A percentile compares a stretch with the other conserved stretches of the same genome.
phyloP scores from a whole-genome alignment of 1,140 invertebrate species.

The Diorhabda carinulata region DNA sequence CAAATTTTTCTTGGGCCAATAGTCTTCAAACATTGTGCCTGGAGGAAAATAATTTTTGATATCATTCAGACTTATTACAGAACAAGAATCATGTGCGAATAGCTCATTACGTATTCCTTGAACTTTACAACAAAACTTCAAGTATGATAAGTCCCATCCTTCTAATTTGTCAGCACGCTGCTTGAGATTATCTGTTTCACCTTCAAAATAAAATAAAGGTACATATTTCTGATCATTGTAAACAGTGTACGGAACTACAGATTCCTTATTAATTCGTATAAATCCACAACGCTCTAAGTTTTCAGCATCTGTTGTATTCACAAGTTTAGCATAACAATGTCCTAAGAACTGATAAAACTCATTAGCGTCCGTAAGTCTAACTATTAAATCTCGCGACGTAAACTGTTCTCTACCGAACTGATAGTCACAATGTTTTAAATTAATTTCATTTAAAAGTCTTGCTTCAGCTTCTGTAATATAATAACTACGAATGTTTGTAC shows the following conservation, averaged over 20 bases:
- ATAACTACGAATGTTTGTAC: conserved; percentile 87
- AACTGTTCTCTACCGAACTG: conserved; percentile 88
- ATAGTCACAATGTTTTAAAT: conserved; percentile 84
- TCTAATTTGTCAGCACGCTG: conserved; percentile 78
- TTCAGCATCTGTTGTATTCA: conserved; percentile 61
- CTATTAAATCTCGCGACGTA: conserved; percentile 84
- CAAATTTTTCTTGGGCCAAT: conserved; percentile 83
- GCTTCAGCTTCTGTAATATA: conserved; percentile 90
- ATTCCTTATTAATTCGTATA: conserved; percentile 89
- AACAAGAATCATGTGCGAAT: conserved; percentile 83
- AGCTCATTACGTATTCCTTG: conserved; percentile 88
- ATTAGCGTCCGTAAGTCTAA: conserved; percentile 77
- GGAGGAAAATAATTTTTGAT: conserved; percentile 88
- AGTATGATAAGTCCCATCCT: conserved; percentile 86
- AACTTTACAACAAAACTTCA: conserved; percentile 92
- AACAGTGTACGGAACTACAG: conserved; percentile 88
- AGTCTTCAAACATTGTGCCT: conserved; percentile 83
- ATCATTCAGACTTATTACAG: conserved; percentile 82
- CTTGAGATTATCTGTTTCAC: conserved; percentile 85
- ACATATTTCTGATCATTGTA: conserved; percentile 81
- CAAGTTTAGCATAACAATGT: conserved; percentile 80
- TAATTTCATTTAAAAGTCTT: conserved; percentile 89
- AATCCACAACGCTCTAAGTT: conserved; percentile 84
- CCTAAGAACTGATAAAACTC: conserved; percentile 89
- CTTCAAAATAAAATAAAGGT: conserved; percentile 91